Evolutionary conservation across 2,888 invertebrate genomes (phyloP), one percentile per base, ranked within the genome.

Genomic region (Cosmopolites sordidus): DNA sequence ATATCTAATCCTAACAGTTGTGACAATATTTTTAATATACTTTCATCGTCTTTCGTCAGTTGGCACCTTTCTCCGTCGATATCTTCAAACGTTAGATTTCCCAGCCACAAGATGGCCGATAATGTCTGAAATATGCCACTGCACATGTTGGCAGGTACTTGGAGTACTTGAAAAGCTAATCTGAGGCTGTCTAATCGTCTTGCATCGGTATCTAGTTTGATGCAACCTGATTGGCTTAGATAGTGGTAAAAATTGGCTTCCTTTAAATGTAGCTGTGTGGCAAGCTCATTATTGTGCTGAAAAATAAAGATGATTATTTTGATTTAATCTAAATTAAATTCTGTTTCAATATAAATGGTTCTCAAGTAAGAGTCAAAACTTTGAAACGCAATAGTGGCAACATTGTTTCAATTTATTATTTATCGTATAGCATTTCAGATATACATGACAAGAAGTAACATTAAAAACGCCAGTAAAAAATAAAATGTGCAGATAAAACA

Each of bases 61-160:
- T 87, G 84, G 66, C 90, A 89, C 54, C 84, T 81, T 71, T 93
- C 93, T 0, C 92, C 92, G 68, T 93, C 93, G 18, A 92, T 82
- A 70, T 93, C 93, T 79, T 86, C 83, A 70, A 93, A 93, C 62
- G 81, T 82, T 59, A 93, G 78, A 73, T 93, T 94, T 22, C 94
- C 93, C 29, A 94, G 79, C 93, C 93, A 93, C 48, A 94, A 75
- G 60, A 94, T 91, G 1, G 93, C 91, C 11, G 92, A 88, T 17
- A 94, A 74, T 5, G 92, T 90, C 69, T 89, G 86, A 69, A 92
- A 92, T 60, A 94, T 87, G 0, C 92, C 92, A 70, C 90, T 90
- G 70, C 89, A 90, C 83, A 90, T 89, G 60, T 84, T 85, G 46
- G 84, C 79, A 6, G 91, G 89, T 43, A 93, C 89, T 75, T 92